Evolutionary conservation across 2,113 vertebrate species (phyloP).

Genomic region (Probosciger aterrimus): DNA sequence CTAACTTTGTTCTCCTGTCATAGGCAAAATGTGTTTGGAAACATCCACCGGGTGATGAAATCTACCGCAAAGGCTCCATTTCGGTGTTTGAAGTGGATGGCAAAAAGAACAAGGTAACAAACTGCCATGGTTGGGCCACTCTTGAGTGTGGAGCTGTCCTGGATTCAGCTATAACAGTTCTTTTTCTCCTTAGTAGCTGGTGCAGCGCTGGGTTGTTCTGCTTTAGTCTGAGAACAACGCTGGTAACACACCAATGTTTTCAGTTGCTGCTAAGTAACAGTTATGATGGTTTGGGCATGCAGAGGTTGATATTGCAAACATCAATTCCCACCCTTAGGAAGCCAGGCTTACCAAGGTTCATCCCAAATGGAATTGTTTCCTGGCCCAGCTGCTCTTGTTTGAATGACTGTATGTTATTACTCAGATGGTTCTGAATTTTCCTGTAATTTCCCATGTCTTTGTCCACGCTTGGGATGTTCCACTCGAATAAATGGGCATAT

Average conservation of each 20-base stretch:
- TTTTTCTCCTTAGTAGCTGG: not conserved
- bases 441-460: not conserved
- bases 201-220: not conserved
- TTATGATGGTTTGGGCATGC: not conserved
- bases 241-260: not conserved
- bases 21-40: conserved; percentile 99
- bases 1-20: not conserved
- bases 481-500: not conserved
- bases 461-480: not conserved
- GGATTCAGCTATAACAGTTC: not conserved
- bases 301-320: not conserved
- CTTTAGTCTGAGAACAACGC: not conserved
- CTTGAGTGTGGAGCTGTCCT: not conserved
- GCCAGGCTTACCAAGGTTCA: not conserved
- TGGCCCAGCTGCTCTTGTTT: not conserved
- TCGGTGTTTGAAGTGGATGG: conserved; percentile 98
- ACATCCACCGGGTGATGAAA: conserved; percentile 95
- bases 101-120: conserved; percentile 94
- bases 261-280: not conserved
- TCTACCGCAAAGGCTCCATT: conserved; percentile 94
- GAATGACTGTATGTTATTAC: not conserved
- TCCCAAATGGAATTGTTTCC: not conserved
- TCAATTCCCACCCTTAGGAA: not conserved
- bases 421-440: not conserved
- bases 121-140: not conserved